Percentiles rank a stretch among this genome's conserved stretches.
Conservation (phyloP, 2,797 vertebrate genomes). For the Antrozous pallidus region DNA sequence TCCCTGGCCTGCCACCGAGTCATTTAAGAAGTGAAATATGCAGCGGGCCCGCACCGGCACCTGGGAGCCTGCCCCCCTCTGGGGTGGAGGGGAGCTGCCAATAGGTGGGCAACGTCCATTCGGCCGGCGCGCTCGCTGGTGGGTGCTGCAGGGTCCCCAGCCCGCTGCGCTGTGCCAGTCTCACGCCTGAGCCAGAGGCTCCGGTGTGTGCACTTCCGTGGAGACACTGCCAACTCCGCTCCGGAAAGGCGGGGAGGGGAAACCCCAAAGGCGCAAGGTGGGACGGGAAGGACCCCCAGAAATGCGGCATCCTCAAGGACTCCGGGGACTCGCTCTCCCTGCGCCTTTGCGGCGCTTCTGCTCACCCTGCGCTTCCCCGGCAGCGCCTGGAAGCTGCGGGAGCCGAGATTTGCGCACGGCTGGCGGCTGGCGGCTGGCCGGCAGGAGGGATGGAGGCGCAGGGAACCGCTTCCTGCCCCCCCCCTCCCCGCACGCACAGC, state of each 20-base stretch:
- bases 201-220: not conserved
- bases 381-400: not conserved
- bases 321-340: not conserved
- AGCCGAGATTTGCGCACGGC: slow-evolving; percentile 37
- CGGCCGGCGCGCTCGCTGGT: not conserved
- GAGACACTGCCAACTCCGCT: not conserved
- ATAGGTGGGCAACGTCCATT: not conserved
- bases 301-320: not conserved
- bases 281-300: not conserved
- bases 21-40: slow-evolving; percentile 44
- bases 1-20: slow-evolving; percentile 59
- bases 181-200: slow-evolving; percentile 44
- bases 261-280: not conserved
- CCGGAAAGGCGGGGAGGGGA: not conserved
- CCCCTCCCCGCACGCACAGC: not conserved
- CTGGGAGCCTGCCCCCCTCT: not conserved
- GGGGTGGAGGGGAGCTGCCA: not conserved
- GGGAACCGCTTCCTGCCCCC: not conserved
- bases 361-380: not conserved
- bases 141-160: slow-evolving; percentile 14
- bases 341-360: slow-evolving; percentile 40
- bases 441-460: not conserved
- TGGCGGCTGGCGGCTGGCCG: not conserved
- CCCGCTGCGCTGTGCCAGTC: not conserved
- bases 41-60: not conserved